Conservation (phyloP, 2,113 vertebrate genomes). For the Paramormyrops kingsleyae region DNA sequence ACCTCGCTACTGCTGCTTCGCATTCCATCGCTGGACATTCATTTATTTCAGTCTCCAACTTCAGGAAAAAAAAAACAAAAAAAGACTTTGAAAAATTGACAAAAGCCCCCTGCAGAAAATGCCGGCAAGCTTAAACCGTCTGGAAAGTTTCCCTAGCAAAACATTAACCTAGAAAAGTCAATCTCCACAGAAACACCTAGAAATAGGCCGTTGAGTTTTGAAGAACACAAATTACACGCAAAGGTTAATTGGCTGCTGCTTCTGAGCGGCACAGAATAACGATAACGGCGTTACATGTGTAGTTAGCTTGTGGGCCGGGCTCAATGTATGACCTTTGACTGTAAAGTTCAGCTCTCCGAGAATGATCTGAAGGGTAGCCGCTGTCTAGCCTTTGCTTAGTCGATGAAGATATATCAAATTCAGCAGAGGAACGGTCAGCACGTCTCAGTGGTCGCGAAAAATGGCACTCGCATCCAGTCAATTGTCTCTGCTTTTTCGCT, state of each 20-base stretch:
- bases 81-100: not conserved
- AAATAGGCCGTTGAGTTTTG: slow-evolving; percentile 13
- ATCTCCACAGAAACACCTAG: not conserved
- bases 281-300: slow-evolving; percentile 45
- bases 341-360: slow-evolving; percentile 56
- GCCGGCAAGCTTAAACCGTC: not conserved
- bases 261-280: slow-evolving; percentile 38
- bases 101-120: not conserved
- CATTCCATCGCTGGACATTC: not conserved
- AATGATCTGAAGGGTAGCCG: slow-evolving; percentile 43
- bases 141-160: not conserved
- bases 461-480: not conserved
- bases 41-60: not conserved
- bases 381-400: slow-evolving; percentile 8
- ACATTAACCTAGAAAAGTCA: slow-evolving; percentile 9
- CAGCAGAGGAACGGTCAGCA: not conserved
- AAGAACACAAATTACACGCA: slow-evolving; percentile 43
- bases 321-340: slow-evolving; percentile 49
- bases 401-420: slow-evolving; percentile 6
- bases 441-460: not conserved
- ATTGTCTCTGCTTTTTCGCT: not conserved
- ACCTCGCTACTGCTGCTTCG: not conserved
- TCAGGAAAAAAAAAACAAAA: not conserved
- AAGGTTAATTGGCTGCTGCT: slow-evolving; percentile 54
- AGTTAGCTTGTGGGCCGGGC: slow-evolving; percentile 43